Evolutionary conservation across 2,888 invertebrate species (phyloP), one percentile per base, ranked within the genome.

Genomic region (Pteria penguin): DNA sequence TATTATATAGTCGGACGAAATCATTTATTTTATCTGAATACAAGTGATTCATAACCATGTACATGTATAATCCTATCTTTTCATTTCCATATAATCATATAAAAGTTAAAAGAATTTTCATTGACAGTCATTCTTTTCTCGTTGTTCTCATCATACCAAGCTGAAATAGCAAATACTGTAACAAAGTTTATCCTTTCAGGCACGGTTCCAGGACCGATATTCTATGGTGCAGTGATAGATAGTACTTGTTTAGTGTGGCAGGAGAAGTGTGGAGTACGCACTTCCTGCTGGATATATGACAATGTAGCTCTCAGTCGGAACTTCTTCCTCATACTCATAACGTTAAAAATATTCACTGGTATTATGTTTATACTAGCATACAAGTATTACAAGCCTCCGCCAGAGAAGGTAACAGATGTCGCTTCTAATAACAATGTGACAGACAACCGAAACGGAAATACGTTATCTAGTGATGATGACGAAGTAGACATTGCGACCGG

Each of bases 281-380:
- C 81, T 8, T 84, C 85, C 0, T 85, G 85, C 71, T 85, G 83
- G 82, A 79, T 84, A 29, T 85, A 85, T 69, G 82, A 85, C 62
- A 84, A 82, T 67, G 57, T 69, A 54, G 77, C 76, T 8, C 75
- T 85, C 8, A 80, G 82, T 71, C 75, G 79, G 36, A 83, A 85
- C 77, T 85, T 83, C 71, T 85, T 85, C 72, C 68, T 85, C 18
- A 80, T 85, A 11, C 76, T 81, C n/a, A 61, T 83, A 18, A 45
- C 72, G 27, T 71, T 70, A 2, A 85, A 83, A 73, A 32, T 72
- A 4, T 55, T 80, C 31, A 78, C 84, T 24, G 75, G 79, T 26
- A 58, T 80, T 3, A 80, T 83, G 63, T 85, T 85, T 58, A 71
- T 78, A 18, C 54, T 82, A 36, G 84, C 84, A 2, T 82, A 73